Base-by-base conservation (phyloP, 2,888 invertebrate species). In the Calameuta filiformis region DNA sequence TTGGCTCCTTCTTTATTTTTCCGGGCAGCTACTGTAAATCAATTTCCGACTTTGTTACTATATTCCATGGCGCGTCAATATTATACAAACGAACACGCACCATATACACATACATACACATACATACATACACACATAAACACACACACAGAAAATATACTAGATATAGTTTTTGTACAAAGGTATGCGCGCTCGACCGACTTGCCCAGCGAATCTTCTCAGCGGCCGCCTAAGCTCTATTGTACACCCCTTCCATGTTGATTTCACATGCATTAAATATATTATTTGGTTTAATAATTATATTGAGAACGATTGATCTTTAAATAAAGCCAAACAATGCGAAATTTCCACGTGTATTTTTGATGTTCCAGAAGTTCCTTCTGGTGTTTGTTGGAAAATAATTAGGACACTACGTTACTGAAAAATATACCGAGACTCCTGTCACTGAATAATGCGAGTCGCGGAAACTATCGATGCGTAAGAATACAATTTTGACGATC, bases 131-230 rank as follows among this genome's bases (percentile, higher is more conserved):
- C 79, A 84, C 82, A 85, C 82, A 82, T 78, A 87, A 83, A 84
- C 79, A 85, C 85, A 87, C 34, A 86, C 87, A 31, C 31, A 31
- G 1, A 31, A 81, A 85, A 84, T 81, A 79, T 83, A 81, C 87
- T 90, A 89, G 86, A 87, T 87, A 88, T 89, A 89, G 87, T 87
- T 90, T 90, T 90, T 90, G 89, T 90, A 90, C 89, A 89, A 89
- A 90, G 86, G 84, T 88, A 87, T 84, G 86, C 79, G 81, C 85
- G 85, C 85, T 83, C 83, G 85, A 81, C 79, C 81, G 83, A 83
- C 85, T 85, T 85, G 86, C 83, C 83, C 82, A 86, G 84, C 85
- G 85, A 85, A 85, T 81, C 79, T 12, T 35, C 35, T 35, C 78
- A 86, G 85, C 86, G 86, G 83, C 87, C 87, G 87, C 87, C 86